Base-by-base conservation (phyloP, 2,888 invertebrate genomes). In the Podabrus alpinus region DNA sequence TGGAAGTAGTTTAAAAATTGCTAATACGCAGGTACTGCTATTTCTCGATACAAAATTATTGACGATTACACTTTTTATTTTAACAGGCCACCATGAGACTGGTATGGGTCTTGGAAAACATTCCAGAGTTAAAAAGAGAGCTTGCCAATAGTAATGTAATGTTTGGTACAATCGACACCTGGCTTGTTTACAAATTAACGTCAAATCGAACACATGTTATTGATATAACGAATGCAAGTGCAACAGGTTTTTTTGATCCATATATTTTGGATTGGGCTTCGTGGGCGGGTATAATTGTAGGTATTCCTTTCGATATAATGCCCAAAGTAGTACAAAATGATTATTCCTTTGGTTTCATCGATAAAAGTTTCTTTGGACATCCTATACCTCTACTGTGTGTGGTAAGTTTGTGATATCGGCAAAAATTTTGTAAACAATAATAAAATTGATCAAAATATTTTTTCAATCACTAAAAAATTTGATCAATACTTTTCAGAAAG, bases 211-310 rank as follows among this genome's bases (percentile, higher is more conserved):
- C 91, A 21, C 95, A 95, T 86, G 92, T 95, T 73, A 94, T 95
- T 0, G 99, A 99, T 84, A 92, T 94, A n/a, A 95, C 96, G 0
- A 95, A 94, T 80, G 96, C 96, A 1, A 95, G 97, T 45, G 94
- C 96, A 1, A 97, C 98, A 0, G 98, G 97, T 1, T 90, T 99
- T 82, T 99, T 91, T 86, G 98, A 99, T 87, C 97, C 98, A 0
- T 99, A 96, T 86, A 92, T 93, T 77, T 90, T 95, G 88, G 89
- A 92, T 77, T 99, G 98, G 97, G 94, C 95, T 0, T 88, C 88
- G 9, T 92, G 92, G 90, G 92, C 92, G 10, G 90, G 93, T 80
- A 87, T 88, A 15, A 72, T 83, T n/a, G 91, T 97, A 81, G 91
- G 92, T 74, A 92, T 98, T 82, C 94, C 97, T 15, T 86, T 88